Percentiles rank a stretch among this genome's conserved stretches.
Evolutionary conservation across 1,140 invertebrate genomes (phyloP).

Genomic region (Halictus rubicundus): DNA sequence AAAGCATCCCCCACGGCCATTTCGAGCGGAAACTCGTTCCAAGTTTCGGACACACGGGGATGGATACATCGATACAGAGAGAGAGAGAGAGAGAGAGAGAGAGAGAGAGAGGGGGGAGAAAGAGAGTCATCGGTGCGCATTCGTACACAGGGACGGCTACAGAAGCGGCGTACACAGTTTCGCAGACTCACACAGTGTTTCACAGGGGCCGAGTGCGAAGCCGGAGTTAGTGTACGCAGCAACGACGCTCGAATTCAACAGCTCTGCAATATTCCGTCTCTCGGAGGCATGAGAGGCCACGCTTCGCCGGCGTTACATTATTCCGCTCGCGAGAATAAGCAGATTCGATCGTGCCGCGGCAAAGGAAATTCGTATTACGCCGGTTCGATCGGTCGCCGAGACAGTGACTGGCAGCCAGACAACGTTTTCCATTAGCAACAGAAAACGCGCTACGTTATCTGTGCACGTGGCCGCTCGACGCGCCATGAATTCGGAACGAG

Average conservation of each 20-base stretch:
- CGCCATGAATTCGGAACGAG: constrained; percentile 32
- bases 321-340: constrained; percentile 50
- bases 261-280: constrained; percentile 47
- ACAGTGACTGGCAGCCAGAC: constrained; percentile 53
- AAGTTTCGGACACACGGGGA: constrained; percentile 51
- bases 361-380: constrained; percentile 63
- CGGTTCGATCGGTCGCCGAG: constrained; percentile 40
- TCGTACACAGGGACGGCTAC: not conserved
- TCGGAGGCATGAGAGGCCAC: not conserved
- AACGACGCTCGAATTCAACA: constrained; percentile 41
- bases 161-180: too few species aligned
- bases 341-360: constrained; percentile 59
- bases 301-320: constrained; percentile 50
- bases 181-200: not conserved
- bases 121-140: not conserved
- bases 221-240: constrained; percentile 11
- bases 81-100: not conserved
- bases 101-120: too few species aligned
- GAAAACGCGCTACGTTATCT: constrained; percentile 21
- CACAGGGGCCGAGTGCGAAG: not conserved
- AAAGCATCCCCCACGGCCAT: constrained; percentile 49
- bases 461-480: constrained; percentile 31
- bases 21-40: constrained; percentile 53
- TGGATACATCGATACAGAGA: not conserved
- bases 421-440: constrained; percentile 51